Evolutionary conservation across 2,888 invertebrate genomes (phyloP).

Genomic region (Drosophila testacea): DNA sequence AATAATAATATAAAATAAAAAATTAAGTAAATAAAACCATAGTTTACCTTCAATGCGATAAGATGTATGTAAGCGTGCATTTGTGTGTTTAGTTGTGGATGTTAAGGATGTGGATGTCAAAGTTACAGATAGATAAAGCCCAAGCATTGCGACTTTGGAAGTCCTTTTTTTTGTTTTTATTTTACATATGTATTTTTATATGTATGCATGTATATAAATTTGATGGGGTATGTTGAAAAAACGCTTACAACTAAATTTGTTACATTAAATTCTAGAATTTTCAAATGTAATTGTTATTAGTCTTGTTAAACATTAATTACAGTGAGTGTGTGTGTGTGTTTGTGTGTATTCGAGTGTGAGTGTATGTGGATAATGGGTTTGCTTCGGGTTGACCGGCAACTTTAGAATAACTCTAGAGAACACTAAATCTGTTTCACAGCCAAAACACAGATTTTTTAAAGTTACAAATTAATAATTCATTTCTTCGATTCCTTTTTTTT

Average conservation of each 20-base stretch:
- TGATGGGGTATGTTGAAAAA: conserved; percentile 55
- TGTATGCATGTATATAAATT: conserved; percentile 51
- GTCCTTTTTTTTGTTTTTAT: conserved; percentile 59
- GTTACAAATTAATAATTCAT: conserved; percentile 41
- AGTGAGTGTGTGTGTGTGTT: conserved; percentile 32
- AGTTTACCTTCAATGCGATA: conserved; percentile 51
- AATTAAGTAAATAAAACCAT: background rate
- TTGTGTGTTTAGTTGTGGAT: conserved; percentile 12
- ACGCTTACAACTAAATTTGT: conserved; percentile 59
- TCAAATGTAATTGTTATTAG: conserved; percentile 57
- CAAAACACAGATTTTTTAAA: conserved; percentile 84
- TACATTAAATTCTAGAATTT: conserved; percentile 35
- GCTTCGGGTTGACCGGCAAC: conserved; percentile 42
- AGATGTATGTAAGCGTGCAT: conserved; percentile 9
- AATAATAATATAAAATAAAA: background rate
- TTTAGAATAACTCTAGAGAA: conserved; percentile 61
- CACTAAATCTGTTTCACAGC: conserved; percentile 85
- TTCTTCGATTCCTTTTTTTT: conserved; percentile 32
- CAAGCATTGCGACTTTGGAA: conserved; percentile 64
- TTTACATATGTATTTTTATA: conserved; percentile 45
- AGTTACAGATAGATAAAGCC: conserved; percentile 42
- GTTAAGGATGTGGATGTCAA: background rate
- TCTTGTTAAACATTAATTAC: conserved; percentile 71
- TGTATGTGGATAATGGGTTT: conserved; percentile 27
- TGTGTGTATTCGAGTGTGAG: conserved; percentile 4